Conservation (phyloP, 2,113 vertebrate species). For the Seriola rivoliana region DNA sequence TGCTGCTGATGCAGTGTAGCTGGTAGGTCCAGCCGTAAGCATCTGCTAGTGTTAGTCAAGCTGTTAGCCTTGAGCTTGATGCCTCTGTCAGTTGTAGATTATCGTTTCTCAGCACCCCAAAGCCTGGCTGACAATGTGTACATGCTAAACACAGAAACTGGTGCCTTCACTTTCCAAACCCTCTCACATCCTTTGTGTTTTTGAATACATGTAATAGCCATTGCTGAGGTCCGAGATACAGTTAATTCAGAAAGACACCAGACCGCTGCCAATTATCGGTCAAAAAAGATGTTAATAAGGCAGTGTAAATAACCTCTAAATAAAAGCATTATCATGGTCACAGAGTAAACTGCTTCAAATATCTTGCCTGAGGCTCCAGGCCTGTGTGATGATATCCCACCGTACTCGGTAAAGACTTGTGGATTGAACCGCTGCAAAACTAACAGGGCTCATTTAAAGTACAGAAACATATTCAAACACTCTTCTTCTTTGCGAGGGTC, state of each 20-base stretch:
- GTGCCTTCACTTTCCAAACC: slow-evolving; percentile 3
- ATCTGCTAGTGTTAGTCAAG: slow-evolving; percentile 32
- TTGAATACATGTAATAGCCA: not conserved
- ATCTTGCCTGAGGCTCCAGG: no score
- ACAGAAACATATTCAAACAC: slow-evolving; percentile 5
- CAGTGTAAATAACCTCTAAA: not conserved
- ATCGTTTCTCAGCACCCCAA: slow-evolving; percentile 28
- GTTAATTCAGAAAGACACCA: not conserved
- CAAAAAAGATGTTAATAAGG: not conserved
- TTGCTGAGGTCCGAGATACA: not conserved
- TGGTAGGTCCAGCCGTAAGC: not conserved
- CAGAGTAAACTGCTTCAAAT: not conserved
- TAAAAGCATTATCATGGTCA: not conserved
- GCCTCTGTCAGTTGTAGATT: slow-evolving; percentile 38
- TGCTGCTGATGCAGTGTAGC: slow-evolving; percentile 8
- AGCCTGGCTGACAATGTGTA: not conserved
- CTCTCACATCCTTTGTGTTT: not conserved
- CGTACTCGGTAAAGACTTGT: not conserved
- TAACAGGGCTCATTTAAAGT: not conserved
- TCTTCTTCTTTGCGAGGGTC: slow-evolving; percentile 1
- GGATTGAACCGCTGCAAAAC: not conserved
- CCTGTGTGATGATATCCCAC: not conserved
- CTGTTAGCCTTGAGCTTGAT: slow-evolving; percentile 21
- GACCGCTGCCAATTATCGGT: not conserved
- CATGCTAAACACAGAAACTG: not conserved